phyloP scores from a whole-genome alignment of 2,113 vertebrate species.

The Camelus bactrianus region DNA sequence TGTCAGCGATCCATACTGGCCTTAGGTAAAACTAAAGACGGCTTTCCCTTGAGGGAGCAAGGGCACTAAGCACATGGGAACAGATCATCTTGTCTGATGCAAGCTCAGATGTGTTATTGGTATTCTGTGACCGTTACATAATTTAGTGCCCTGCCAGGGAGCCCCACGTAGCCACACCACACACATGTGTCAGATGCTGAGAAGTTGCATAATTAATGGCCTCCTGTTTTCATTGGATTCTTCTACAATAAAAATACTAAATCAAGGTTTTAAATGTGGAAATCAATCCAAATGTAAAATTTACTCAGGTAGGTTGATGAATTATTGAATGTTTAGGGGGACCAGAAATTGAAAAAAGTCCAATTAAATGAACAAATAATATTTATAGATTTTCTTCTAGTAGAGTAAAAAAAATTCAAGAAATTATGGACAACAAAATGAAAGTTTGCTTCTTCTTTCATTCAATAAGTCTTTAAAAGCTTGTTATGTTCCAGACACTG shows the following conservation, averaged over 20 bases:
- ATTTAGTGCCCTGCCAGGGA: not conserved
- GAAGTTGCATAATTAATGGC: constrained; percentile 40
- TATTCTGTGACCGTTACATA: constrained; percentile 27
- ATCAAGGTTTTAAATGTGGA: constrained; percentile 62
- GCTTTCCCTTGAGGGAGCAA: not conserved
- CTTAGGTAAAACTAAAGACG: not conserved
- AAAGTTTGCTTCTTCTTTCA: not conserved
- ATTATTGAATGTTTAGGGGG: constrained; percentile 38
- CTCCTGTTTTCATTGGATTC: constrained; percentile 30
- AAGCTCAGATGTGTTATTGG: not conserved
- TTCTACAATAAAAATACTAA: constrained; percentile 57
- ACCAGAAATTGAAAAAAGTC: constrained; percentile 32
- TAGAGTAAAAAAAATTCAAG: constrained; percentile 37
- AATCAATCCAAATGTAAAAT: constrained; percentile 61
- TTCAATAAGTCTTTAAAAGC: not conserved
- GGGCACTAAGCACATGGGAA: not conserved
- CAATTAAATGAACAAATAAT: constrained; percentile 51
- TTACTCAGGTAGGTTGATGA: constrained; percentile 66
- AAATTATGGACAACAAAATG: not conserved
- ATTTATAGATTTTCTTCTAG: constrained; percentile 54
- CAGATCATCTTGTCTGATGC: not conserved
- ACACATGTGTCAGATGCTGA: not conserved
- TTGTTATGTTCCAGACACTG: not conserved
- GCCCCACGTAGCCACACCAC: not conserved
- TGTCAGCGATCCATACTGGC: not conserved